phyloP scores from a whole-genome alignment of 1,140 invertebrate genomes.

The Cydia amplana region DNA sequence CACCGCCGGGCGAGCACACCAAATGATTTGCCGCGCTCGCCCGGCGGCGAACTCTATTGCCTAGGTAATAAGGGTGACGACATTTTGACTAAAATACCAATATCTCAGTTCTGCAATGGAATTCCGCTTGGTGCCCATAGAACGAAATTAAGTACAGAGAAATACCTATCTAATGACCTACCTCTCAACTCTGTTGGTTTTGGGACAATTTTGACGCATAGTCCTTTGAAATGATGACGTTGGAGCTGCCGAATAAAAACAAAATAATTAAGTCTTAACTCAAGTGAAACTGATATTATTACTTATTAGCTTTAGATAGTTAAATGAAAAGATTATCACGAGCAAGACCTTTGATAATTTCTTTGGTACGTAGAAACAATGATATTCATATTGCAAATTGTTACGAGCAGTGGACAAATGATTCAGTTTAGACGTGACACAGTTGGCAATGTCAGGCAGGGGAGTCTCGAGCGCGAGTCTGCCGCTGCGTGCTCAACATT shows the following conservation, averaged over 20 bases:
- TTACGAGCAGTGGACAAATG: background rate
- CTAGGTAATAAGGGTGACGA: too few species aligned
- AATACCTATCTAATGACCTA: too few species aligned
- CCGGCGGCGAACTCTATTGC: too few species aligned
- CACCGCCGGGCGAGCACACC: too few species aligned
- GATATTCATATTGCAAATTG: background rate
- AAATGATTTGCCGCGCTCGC: too few species aligned
- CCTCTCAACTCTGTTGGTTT: too few species aligned
- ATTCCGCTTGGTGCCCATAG: too few species aligned
- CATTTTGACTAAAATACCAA: too few species aligned
- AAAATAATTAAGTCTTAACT: background rate
- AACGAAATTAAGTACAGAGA: too few species aligned
- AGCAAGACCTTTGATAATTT: slow-evolving; percentile 6
- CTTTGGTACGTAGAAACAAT: slow-evolving; percentile 7
- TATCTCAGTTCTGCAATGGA: too few species aligned
- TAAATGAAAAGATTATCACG: slow-evolving; percentile 7
- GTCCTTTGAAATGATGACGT: background rate
- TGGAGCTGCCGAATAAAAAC: background rate
- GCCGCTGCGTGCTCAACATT: too few species aligned
- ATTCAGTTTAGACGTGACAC: background rate
- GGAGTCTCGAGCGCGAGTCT: background rate
- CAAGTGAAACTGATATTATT: background rate
- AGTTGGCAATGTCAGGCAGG: background rate
- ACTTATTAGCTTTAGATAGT: background rate
- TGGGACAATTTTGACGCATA: too few species aligned